Evolutionary conservation across 1,140 invertebrate genomes (phyloP).

Genomic region (Trichoplusia ni): DNA sequence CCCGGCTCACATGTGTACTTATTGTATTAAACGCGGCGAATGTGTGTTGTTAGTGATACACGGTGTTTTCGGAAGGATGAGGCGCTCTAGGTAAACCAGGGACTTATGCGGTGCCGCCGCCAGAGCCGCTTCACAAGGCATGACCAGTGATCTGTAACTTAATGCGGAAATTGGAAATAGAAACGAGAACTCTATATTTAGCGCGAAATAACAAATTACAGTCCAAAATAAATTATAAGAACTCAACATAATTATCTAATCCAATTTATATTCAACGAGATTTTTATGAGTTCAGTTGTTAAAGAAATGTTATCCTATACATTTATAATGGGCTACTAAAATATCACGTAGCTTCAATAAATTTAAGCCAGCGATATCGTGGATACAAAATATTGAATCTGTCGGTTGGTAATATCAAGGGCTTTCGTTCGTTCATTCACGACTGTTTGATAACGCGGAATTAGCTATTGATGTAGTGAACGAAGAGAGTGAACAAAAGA

Average conservation of each 20-base stretch:
- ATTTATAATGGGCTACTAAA: conserved; percentile 5
- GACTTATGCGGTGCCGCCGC: no score
- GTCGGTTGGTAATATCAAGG: not conserved
- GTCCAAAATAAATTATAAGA: not conserved
- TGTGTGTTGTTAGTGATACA: not conserved
- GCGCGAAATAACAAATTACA: not conserved
- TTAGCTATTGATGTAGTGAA: conserved; percentile 18
- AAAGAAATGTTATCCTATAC: conserved; percentile 7
- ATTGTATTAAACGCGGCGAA: not conserved
- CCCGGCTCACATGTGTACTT: not conserved
- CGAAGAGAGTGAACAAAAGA: not conserved
- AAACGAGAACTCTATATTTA: not conserved
- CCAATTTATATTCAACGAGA: conserved; percentile 6
- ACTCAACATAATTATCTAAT: conserved; percentile 1
- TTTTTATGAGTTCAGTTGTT: conserved; percentile 8
- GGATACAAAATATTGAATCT: not conserved
- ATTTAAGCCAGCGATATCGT: not conserved
- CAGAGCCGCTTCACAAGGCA: no score
- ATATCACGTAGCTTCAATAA: conserved; percentile 3
- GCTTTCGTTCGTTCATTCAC: conserved; percentile 2
- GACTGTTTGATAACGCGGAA: conserved; percentile 1
- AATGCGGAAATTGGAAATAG: no score
- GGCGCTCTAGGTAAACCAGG: no score
- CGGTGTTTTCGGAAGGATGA: no score
- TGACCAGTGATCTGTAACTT: no score